Evolutionary conservation across 2,797 vertebrate species (phyloP).

Genomic region (Eutrigla gurnardus): DNA sequence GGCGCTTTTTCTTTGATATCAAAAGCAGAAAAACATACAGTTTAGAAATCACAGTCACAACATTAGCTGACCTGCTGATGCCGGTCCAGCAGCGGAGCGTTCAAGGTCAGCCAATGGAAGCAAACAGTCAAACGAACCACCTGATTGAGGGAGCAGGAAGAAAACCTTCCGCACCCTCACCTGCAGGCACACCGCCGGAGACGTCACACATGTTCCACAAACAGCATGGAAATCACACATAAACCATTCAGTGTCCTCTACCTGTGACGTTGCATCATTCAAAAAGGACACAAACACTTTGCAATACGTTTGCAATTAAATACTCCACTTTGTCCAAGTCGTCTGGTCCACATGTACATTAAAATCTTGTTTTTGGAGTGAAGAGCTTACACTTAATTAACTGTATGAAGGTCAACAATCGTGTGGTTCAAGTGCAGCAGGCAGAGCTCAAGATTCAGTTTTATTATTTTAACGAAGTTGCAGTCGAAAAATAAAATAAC

Average conservation of each 20-base stretch:
- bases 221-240: too few species aligned
- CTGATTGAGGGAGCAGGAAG: not conserved
- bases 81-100: slow-evolving; percentile 1
- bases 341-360: not conserved
- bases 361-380: not conserved
- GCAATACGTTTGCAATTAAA: not conserved
- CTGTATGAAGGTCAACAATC: slow-evolving; percentile 1
- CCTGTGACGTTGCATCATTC: not conserved
- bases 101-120: slow-evolving; percentile 31
- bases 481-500: not conserved
- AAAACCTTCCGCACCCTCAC: not conserved
- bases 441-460: not conserved
- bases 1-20: slow-evolving; percentile 39
- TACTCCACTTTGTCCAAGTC: not conserved
- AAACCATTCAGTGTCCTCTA: too few species aligned
- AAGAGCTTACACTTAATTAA: not conserved
- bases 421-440: not conserved
- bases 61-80: slow-evolving; percentile 18
- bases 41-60: slow-evolving; percentile 59
- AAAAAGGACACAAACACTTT: not conserved
- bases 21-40: slow-evolving; percentile 62
- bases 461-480: not conserved
- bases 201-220: not conserved
- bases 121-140: not conserved
- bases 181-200: not conserved